A percentile compares a stretch with the other conserved stretches of the same genome.
phyloP scores from a whole-genome alignment of 1,140 invertebrate genomes.

The Drosophila ercepeae region DNA sequence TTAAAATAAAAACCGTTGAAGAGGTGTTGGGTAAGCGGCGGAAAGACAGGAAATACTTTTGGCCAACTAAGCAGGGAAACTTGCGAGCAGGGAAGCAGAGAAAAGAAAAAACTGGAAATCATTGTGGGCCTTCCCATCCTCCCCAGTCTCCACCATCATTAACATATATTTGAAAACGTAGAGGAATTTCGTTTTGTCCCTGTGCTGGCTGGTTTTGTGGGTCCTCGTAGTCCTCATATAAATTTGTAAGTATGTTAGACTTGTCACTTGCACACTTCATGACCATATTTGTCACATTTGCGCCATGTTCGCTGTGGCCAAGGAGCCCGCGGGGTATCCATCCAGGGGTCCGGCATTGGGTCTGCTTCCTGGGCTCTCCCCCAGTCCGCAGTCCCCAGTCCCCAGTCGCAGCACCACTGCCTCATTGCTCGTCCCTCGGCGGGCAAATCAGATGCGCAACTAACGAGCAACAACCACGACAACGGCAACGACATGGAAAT shows the following conservation, averaged over 20 bases:
- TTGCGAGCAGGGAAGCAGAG: not conserved
- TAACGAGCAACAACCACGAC: constrained; percentile 77
- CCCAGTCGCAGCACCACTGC: constrained; percentile 12
- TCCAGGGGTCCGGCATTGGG: constrained; percentile 54
- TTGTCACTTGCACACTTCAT: constrained; percentile 82
- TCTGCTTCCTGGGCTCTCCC: constrained; percentile 32
- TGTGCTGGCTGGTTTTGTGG: constrained; percentile 27
- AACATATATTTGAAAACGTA: constrained; percentile 81
- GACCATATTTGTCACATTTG: constrained; percentile 82
- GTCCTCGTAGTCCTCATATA: constrained; percentile 67
- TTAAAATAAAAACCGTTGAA: constrained; percentile 74
- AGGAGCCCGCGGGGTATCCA: constrained; percentile 35
- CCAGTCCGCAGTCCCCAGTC: constrained; percentile 6
- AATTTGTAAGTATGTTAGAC: constrained; percentile 83
- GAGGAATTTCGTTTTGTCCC: constrained; percentile 48
- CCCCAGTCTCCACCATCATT: constrained; percentile 57
- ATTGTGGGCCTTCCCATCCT: constrained; percentile 25
- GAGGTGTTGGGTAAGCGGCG: constrained; percentile 53
- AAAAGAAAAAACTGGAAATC: constrained; percentile 65
- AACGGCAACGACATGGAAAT: constrained; percentile 74
- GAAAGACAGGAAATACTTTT: constrained; percentile 69
- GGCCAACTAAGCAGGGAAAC: constrained; percentile 55
- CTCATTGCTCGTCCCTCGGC: constrained; percentile 45
- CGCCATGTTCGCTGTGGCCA: constrained; percentile 65
- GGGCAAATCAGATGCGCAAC: constrained; percentile 75